Evolutionary conservation across 2,797 vertebrate genomes (phyloP).

Genomic region (Rhyacichthys aspro): DNA sequence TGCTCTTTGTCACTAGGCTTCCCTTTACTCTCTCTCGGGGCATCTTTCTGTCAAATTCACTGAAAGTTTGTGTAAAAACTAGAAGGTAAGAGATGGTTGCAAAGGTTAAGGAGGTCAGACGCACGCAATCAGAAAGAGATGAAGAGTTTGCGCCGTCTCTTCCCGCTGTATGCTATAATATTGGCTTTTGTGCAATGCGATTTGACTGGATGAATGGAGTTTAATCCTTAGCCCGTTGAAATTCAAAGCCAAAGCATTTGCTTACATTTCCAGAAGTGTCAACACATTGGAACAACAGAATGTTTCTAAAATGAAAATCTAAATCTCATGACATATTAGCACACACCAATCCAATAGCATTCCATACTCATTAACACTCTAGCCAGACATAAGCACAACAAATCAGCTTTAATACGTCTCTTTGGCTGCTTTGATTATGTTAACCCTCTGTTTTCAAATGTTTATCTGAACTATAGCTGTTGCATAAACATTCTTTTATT

Average conservation of each 20-base stretch:
- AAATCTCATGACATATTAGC: slow-evolving; percentile 57
- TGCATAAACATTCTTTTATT: slow-evolving; percentile 56
- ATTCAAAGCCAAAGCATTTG: slow-evolving; percentile 64
- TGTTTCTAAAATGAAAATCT: slow-evolving; percentile 71
- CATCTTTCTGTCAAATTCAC: slow-evolving; percentile 22
- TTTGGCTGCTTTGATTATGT: slow-evolving; percentile 52
- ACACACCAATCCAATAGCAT: slow-evolving; percentile 46
- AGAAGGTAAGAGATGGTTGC: slow-evolving; percentile 31
- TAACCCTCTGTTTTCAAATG: slow-evolving; percentile 61
- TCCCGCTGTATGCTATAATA: slow-evolving; percentile 33
- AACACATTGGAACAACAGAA: slow-evolving; percentile 68
- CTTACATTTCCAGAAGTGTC: slow-evolving; percentile 69
- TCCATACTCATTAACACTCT: slow-evolving; percentile 60
- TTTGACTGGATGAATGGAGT: slow-evolving; percentile 65
- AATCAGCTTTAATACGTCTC: slow-evolving; percentile 64
- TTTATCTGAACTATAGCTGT: slow-evolving; percentile 46
- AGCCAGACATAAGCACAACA: slow-evolving; percentile 60
- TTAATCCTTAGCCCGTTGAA: slow-evolving; percentile 66
- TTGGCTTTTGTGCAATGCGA: slow-evolving; percentile 49
- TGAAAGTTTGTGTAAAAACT: slow-evolving; percentile 21
- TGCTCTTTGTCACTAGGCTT: slow-evolving; percentile 74
- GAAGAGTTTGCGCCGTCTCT: slow-evolving; percentile 31
- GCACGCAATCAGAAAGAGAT: slow-evolving; percentile 22
- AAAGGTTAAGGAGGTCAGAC: slow-evolving; percentile 58
- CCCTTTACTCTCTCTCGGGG: slow-evolving; percentile 27